Evolutionary conservation across 1,140 invertebrate species (phyloP).

Genomic region (Papilio aristodemus): DNA sequence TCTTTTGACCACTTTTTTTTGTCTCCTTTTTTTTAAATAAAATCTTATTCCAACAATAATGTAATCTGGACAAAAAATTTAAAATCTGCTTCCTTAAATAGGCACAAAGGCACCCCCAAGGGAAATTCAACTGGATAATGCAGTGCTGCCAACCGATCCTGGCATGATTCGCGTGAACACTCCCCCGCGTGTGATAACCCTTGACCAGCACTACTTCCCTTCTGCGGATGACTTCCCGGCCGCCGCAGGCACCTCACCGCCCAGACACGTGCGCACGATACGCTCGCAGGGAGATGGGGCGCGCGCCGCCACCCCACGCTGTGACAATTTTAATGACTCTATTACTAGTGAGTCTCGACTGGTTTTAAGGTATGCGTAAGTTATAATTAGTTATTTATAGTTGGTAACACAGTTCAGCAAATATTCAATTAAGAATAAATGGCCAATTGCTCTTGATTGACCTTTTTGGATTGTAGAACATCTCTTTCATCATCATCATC

Average conservation of each 20-base stretch:
- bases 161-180: constrained; percentile 88
- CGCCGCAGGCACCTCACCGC: constrained; percentile 59
- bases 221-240: constrained; percentile 83
- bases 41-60: too few relatives aligned
- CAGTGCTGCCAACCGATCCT: constrained; percentile 86
- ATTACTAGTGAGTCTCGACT: constrained; percentile 73
- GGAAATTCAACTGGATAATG: constrained; percentile 92
- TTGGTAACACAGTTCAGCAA: background rate
- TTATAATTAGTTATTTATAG: background rate
- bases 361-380: constrained; percentile 60
- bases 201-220: constrained; percentile 90
- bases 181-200: constrained; percentile 89
- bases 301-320: constrained; percentile 54
- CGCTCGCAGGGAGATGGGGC: constrained; percentile 65
- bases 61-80: too few relatives aligned
- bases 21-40: too few relatives aligned
- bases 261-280: constrained; percentile 52
- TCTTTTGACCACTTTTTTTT: too few relatives aligned
- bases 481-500: too few relatives aligned
- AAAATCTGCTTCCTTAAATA: constrained; percentile 41
- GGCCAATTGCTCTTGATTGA: too few relatives aligned
- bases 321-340: constrained; percentile 70
- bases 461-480: too few relatives aligned
- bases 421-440: too few relatives aligned
- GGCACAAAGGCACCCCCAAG: constrained; percentile 89